Evolutionary conservation across 2,797 vertebrate species (phyloP), one percentile per base, ranked within the genome.

Genomic region (Spondyliosoma cantharus): DNA sequence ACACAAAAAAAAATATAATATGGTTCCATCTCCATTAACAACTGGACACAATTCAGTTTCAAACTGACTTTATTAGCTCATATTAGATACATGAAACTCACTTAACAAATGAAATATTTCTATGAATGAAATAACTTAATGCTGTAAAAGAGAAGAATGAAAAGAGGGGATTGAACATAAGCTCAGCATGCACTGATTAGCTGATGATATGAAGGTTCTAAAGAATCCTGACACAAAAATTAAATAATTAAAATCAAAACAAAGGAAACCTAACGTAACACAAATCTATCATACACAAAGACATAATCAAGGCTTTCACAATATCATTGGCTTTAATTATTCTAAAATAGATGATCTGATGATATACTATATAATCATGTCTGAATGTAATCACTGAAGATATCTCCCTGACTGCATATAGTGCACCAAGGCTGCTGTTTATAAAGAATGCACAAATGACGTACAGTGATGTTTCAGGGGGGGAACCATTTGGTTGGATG

Each of bases 321-420:
- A 93, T 86, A 90, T 79, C 82, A 83, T 89, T 90, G 83, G 89
- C 84, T 92, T 94, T 87, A 89, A 90, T 90, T 91, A 91, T 91
- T 93, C 92, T 95, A 94, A 95, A 95, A 95, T 94, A 94, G 86
- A 95, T 92, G 89, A 93, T 93, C 89, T 92, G 80, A 90, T 84
- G 84, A 92, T 91, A 93, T 89, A 90, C 82, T 91, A 82, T 91
- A 91, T 91, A 90, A 92, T 92, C 50, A 80, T 80, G 76, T 87
- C 59, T 80, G 78, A 63, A 87, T 87, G 86, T 85, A 82, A 84
- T 91, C 80, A 83, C 80, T 87, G 76, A 92, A 85, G 90, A 76
- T 80, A 80, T 84, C 81, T 91, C 87, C 91, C 91, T 89, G 90
- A 91, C 91, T 93, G 88, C 90, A 86, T 92, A 89, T 87, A 85